Percentiles rank a stretch among this genome's conserved stretches.
Conservation (phyloP, 1,140 invertebrate genomes). For the Halyomorpha halys region DNA sequence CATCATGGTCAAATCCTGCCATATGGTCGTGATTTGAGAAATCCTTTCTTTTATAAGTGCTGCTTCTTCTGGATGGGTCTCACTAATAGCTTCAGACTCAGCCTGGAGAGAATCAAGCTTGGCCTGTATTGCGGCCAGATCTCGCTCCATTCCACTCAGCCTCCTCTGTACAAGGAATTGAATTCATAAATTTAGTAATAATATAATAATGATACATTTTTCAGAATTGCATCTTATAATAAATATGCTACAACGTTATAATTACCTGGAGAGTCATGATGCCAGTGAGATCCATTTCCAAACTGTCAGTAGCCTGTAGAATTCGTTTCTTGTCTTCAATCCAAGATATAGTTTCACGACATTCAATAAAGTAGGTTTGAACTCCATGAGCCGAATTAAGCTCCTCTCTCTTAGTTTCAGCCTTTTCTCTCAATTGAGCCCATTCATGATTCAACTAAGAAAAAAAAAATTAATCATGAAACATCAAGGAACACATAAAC, state of each 20-base stretch:
- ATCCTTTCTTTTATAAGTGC: slow-evolving; percentile 83
- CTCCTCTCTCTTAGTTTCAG: slow-evolving; percentile 87
- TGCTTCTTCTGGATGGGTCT: slow-evolving; percentile 93
- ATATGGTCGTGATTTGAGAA: slow-evolving; percentile 76
- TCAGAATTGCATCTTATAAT: not conserved
- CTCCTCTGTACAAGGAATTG: slow-evolving; percentile 53
- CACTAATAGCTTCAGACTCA: slow-evolving; percentile 83
- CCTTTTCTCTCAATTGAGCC: slow-evolving; percentile 76
- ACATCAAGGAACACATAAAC: no score
- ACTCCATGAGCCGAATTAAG: slow-evolving; percentile 93
- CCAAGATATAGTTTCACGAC: slow-evolving; percentile 96
- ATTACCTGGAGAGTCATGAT: slow-evolving; percentile 62
- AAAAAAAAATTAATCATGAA: not conserved
- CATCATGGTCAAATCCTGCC: slow-evolving; percentile 95
- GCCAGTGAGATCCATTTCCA: slow-evolving; percentile 91
- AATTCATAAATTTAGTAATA: slow-evolving; percentile 13
- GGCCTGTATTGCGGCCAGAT: slow-evolving; percentile 94
- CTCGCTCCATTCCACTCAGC: slow-evolving; percentile 95
- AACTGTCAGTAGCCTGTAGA: slow-evolving; percentile 72
- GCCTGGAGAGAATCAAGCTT: slow-evolving; percentile 86
- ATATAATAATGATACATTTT: not conserved
- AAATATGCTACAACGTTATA: not conserved
- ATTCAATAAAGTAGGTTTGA: slow-evolving; percentile 99
- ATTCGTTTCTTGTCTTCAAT: slow-evolving; percentile 99
- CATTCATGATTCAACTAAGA: slow-evolving; percentile 67